Percentiles rank a stretch among this genome's conserved stretches.
Conservation (phyloP, 2,113 vertebrate species). For the Paraplagusia blochii region DNA sequence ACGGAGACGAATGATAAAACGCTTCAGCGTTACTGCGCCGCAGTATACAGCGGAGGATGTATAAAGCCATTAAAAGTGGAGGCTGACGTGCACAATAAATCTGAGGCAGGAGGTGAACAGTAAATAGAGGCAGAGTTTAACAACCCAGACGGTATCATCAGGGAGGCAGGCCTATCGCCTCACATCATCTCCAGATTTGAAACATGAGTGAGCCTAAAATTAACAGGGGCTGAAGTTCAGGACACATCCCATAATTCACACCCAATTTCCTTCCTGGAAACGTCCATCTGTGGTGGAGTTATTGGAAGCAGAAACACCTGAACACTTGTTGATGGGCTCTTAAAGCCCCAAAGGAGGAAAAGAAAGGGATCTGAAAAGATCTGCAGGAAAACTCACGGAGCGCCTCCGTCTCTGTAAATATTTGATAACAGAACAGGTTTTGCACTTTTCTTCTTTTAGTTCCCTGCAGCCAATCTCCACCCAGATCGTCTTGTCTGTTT, state of each 20-base stretch:
- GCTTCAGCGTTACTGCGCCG: neutral
- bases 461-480: constrained; percentile 11
- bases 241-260: constrained; percentile 12
- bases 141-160: constrained; percentile 12
- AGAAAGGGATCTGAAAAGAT: too few species aligned
- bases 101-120: constrained; percentile 20
- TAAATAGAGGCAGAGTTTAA: constrained; percentile 7
- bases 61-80: neutral
- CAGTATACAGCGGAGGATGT: neutral
- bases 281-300: neutral
- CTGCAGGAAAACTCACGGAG: too few species aligned
- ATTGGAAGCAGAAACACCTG: constrained; percentile 6
- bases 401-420: too few species aligned
- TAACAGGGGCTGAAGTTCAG: constrained; percentile 59
- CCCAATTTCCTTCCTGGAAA: constrained; percentile 1
- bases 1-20: neutral
- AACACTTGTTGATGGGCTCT: neutral
- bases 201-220: constrained; percentile 70
- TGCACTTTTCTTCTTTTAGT: constrained; percentile 13
- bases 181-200: constrained; percentile 54
- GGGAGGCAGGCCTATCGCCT: constrained; percentile 21
- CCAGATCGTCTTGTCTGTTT: constrained; percentile 10
- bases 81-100: constrained; percentile 15
- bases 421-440: constrained; percentile 16
- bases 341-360: too few species aligned